Evolutionary conservation across 2,113 vertebrate species (phyloP), one percentile per base, ranked within the genome.

Genomic region (Neolamprologus cancellatus): DNA sequence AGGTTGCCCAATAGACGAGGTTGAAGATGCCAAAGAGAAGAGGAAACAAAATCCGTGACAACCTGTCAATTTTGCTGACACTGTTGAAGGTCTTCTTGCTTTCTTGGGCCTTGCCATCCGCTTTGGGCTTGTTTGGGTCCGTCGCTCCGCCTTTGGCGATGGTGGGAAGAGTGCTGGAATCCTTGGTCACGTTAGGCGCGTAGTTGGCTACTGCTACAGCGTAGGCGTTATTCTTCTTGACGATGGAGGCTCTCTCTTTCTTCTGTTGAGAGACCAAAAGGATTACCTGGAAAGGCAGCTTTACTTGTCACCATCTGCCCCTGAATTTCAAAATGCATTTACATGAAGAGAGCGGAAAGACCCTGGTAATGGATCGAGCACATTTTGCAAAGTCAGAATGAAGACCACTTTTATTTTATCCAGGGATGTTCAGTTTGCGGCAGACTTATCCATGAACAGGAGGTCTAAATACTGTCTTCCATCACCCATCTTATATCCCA

Each of bases 71-170:
- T 97, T 98, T 99, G 96, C 99, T 99, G 78, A 99, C 99, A 11
- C 98, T 99, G 96, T 99, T 99, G 96, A 99, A 99, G 11, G 98
- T 98, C 96, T 99, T 99, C 97, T 99, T 99, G 91, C 96, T 97
- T 79, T 99, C 99, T 0, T 95, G 96, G 23, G 96, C 96, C 92
- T 99, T 99, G 5, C 97, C 96, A 23, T 98, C 97, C 0, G 94
- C 96, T 93, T 97, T 98, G 94, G 97, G 93, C 92, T 98, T 98
- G 96, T 96, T 97, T 41, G 96, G 95, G 61, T 99, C 98, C 9
- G 93, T 85, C 4, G 96, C 94, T 5, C 97, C 97, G 1, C 97
- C 98, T 96, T 99, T 99, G 91, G 98, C 98, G 71, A 99, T 98
- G 85, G 98, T 99, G 34, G 99, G 98, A 14, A 99, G 96, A 39